A percentile compares a stretch with the other conserved stretches of the same genome.
These are phyloP conservation scores for Dermochelys coriacea DNA, from an alignment of 2,797 vertebrate species.

Conservation along the genomic window DNA sequence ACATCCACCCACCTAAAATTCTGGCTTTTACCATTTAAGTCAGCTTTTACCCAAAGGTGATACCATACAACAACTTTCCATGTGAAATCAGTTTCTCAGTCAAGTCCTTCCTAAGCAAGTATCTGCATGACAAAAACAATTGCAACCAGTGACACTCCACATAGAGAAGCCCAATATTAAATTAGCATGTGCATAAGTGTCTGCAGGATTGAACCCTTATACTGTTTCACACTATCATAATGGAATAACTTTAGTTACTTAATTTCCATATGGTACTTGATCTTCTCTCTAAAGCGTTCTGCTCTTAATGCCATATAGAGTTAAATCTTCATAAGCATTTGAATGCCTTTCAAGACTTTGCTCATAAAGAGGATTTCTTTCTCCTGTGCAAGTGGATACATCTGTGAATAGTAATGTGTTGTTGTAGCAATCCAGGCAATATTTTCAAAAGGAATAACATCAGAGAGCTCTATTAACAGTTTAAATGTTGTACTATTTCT, in stretches of 20 bases:
- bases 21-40: neutral
- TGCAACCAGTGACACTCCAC: neutral
- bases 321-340: neutral
- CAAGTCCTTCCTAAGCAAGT: neutral
- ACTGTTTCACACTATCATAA: neutral
- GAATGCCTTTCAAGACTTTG: neutral
- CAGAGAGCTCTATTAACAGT: neutral
- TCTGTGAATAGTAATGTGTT: neutral
- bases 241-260: neutral
- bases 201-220: neutral
- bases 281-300: neutral
- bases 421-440: neutral
- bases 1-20: neutral
- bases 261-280: neutral
- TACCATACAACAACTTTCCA: neutral
- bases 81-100: neutral
- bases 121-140: neutral
- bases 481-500: constrained; percentile 4
- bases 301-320: neutral
- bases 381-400: neutral
- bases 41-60: neutral
- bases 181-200: neutral
- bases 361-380: neutral
- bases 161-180: constrained; percentile 4
- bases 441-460: neutral